Conservation (phyloP, 2,113 vertebrate genomes). For the Cairina moschata region DNA sequence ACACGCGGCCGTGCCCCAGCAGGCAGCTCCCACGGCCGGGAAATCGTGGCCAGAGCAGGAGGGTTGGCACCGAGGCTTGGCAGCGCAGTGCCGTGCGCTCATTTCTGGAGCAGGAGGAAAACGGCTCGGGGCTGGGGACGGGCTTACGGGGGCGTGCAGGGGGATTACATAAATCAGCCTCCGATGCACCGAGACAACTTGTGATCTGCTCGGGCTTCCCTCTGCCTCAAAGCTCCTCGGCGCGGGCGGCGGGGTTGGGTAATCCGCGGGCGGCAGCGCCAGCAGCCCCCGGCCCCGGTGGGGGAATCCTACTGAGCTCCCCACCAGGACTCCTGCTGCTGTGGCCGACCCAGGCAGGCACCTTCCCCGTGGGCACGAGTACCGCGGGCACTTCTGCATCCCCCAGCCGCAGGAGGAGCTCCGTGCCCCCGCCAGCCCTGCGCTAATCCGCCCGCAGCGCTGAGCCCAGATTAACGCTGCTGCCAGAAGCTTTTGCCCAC, state of each 20-base stretch:
- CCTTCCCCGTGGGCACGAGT: neutral
- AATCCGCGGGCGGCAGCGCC: neutral
- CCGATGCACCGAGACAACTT: neutral
- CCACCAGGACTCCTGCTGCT: neutral
- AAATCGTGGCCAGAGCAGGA: neutral
- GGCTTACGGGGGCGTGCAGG: neutral
- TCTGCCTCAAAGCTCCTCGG: slow-evolving; percentile 39
- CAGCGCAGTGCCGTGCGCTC: neutral
- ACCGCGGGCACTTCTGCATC: neutral
- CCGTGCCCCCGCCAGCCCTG: neutral
- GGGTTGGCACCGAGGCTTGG: neutral
- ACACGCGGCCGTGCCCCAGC: neutral
- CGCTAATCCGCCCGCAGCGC: neutral
- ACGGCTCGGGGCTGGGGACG: neutral
- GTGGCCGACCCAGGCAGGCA: neutral
- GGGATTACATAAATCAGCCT: neutral
- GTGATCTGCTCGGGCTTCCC: slow-evolving; percentile 13
- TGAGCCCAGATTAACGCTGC: neutral
- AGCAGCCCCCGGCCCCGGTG: accelerated
- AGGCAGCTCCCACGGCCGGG: neutral
- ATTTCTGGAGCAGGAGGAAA: neutral
- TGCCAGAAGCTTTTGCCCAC: neutral
- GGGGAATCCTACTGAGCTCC: neutral
- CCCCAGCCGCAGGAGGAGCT: neutral
- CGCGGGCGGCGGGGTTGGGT: neutral